Percentiles rank a stretch among this genome's conserved stretches.
Conservation (phyloP, 2,113 vertebrate genomes). For the Ceuthmochares aereus region DNA sequence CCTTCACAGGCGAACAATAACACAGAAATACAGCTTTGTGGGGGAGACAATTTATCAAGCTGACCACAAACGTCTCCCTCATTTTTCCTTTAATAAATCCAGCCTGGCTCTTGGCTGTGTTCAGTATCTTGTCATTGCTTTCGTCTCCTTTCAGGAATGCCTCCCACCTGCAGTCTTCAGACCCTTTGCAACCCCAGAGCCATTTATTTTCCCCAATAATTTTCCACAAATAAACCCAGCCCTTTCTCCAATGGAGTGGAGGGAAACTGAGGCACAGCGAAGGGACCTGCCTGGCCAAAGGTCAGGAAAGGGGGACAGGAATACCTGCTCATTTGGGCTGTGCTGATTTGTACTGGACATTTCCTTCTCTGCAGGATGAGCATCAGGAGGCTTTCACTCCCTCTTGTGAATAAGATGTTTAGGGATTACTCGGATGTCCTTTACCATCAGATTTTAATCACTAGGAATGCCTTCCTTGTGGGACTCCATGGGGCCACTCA, state of each 20-base stretch:
- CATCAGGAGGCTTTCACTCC: background rate
- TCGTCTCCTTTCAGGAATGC: conserved; percentile 2
- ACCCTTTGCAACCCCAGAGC: background rate
- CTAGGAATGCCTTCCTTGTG: background rate
- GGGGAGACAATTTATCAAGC: conserved; percentile 55
- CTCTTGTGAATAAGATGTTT: background rate
- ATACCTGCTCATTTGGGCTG: background rate
- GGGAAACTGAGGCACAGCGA: conserved; percentile 21
- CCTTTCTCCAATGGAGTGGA: background rate
- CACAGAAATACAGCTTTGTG: conserved; percentile 37
- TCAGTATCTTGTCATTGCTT: conserved; percentile 46
- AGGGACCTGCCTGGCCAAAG: fast-evolving
- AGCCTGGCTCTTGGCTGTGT: conserved; percentile 33
- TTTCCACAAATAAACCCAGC: background rate
- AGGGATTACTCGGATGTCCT: background rate
- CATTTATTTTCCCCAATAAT: conserved; percentile 19
- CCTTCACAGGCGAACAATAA: background rate
- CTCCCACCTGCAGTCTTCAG: conserved; percentile 37
- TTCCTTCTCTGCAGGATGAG: background rate
- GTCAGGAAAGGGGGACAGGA: background rate
- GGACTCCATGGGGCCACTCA: background rate
- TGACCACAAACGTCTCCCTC: conserved; percentile 50
- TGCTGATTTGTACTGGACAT: background rate
- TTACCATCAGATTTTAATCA: conserved; percentile 53
- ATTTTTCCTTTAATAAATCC: conserved; percentile 64